Evolutionary conservation across 2,888 invertebrate genomes (phyloP), one percentile per base, ranked within the genome.

Genomic region (Lycophotia porphyrea): DNA sequence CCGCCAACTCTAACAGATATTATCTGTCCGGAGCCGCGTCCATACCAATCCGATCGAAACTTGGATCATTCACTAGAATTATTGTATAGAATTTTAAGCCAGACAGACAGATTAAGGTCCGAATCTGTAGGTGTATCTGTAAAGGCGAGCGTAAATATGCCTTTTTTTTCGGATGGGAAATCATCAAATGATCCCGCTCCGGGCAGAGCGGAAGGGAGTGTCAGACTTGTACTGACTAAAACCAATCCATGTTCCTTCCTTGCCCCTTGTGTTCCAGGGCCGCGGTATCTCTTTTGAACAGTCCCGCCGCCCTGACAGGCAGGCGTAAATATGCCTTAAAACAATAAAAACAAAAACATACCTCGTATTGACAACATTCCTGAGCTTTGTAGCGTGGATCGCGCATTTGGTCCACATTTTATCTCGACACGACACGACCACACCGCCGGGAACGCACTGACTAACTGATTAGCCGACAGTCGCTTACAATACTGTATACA

Each of bases 351-450:
- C 3, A 58, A 31, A 31, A 65, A 39, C 58, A 36, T 52, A 84
- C 84, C 84, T 84, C 15, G 60, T 65, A 68, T 76, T 75, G 34
- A 72, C 27, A 11, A 36, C 39, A 31, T 31, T 52, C 5, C 49
- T 81, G 5, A 77, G 8, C 52, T 68, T 82, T 27, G 78, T 44
- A 49, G 71, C 81, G 27, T 71, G 52, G 13, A 74, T 61, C 1
- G 64, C 74, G 24, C 24, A 58, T 7, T 84, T 84, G 5, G 71
- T 84, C 82, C 79, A 84, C 84, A 84, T 84, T 1, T 42, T 65
- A 72, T 52, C 69, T 31, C 73, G 13, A 55, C 44, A 70, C 78
- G 1, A 55, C 49, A 70, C 70, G 3, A 76, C 84, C 39, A 5
- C 52, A 52, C 71, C 9, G 58, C 21, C 13, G 31, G 21, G 61